phyloP scores from a whole-genome alignment of 2,113 vertebrate species.

The Misgurnus anguillicaudatus region DNA sequence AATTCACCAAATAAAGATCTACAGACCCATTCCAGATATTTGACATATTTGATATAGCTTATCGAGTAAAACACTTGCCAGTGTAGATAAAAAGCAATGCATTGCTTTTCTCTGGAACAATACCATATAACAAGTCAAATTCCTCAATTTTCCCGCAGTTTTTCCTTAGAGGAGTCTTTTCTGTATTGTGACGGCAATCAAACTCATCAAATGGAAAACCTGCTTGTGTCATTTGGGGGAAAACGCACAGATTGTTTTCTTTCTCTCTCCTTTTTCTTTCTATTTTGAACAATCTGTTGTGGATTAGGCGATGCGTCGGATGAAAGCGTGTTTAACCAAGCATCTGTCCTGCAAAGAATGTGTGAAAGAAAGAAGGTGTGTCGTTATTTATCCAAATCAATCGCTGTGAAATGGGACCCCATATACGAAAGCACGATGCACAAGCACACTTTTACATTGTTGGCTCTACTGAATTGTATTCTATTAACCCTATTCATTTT shows the following conservation, averaged over 20 bases:
- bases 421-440: slow-evolving; percentile 7
- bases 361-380: slow-evolving; percentile 60
- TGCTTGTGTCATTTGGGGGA: slow-evolving; percentile 45
- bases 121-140: slow-evolving; percentile 19
- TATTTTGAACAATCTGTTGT: slow-evolving; percentile 63
- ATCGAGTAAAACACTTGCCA: slow-evolving; percentile 14
- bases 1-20: slow-evolving; percentile 8
- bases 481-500: slow-evolving; percentile 2
- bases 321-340: slow-evolving; percentile 69
- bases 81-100: slow-evolving; percentile 18
- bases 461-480: background rate
- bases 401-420: slow-evolving; percentile 32
- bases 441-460: background rate
- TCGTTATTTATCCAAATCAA: slow-evolving; percentile 69
- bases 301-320: slow-evolving; percentile 63
- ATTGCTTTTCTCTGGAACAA: slow-evolving; percentile 19
- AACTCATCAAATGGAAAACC: slow-evolving; percentile 57
- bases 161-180: slow-evolving; percentile 3
- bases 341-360: slow-evolving; percentile 61
- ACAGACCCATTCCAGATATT: no score
- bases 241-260: slow-evolving; percentile 60
- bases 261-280: slow-evolving; percentile 30
- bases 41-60: slow-evolving; percentile 8
- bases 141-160: slow-evolving; percentile 12
- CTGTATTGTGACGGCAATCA: slow-evolving; percentile 63